Evolutionary conservation across 2,113 vertebrate species (phyloP), one percentile per base, ranked within the genome.

Genomic region (Motacilla tschutschensis): DNA sequence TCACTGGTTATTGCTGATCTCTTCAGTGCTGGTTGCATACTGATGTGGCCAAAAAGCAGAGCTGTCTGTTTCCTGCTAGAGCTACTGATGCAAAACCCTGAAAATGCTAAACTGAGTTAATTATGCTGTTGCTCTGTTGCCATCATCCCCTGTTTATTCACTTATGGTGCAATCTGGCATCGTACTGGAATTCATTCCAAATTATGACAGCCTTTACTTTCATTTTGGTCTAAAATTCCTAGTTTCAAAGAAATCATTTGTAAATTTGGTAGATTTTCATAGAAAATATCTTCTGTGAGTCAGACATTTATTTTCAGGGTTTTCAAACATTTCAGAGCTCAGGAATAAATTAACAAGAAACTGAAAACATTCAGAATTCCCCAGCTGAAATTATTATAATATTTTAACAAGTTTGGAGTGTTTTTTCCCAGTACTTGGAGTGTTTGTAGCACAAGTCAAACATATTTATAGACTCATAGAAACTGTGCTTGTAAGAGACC

Each of bases 241-340:
- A 62, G 22, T 83, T 91, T 78, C 12, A 57, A 83, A 83, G 44
- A 82, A 57, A 67, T 33, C 0, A 8, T 38, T 81, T 75, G 24
- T 50, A 62, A 70, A 72, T 83, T 78, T 83, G 17, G 46, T 79
- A 69, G 20, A 44, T 91, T 85, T 88, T 78, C 6, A 55, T 22
- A 77, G 29, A 65, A 86, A 62, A 80, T 66, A 28, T 66, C 53
- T 77, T 63, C 65, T 74, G 25, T 71, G 77, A 89, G 36, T 80
- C 69, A 83, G 44, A 44, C 36, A 50, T 69, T 79, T 79, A 63
- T 89, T 92, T 89, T 87, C 83, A 85, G 73, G 48, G 20, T 75
- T 88, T 95, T 91, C 41, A 89, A 89, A 83, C 73, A 88, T 59
- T 85, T 91, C 71, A 50, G 38, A 86, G 35, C 55, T 79, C 63